Conservation (phyloP, 1,140 invertebrate genomes). For the Drosophila simulans region DNA sequence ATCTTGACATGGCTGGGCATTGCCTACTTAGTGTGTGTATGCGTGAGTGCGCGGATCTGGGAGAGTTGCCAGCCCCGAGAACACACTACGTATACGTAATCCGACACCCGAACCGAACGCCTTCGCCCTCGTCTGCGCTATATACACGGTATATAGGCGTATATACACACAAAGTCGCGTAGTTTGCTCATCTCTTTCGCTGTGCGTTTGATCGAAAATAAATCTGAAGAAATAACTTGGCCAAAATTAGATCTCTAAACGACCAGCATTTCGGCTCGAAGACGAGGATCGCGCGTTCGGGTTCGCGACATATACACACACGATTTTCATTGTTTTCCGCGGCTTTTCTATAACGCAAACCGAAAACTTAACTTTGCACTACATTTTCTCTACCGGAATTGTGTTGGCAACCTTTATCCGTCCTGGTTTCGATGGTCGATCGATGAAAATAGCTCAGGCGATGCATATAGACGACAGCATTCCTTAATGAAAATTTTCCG, state of each 20-base stretch:
- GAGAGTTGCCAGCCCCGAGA: constrained; percentile 54
- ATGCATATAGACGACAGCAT: constrained; percentile 34
- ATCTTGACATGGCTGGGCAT: constrained; percentile 65
- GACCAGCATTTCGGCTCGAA: constrained; percentile 29
- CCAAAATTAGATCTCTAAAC: constrained; percentile 75
- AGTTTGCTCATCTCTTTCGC: constrained; percentile 22
- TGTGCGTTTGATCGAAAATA: constrained; percentile 71
- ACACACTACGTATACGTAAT: constrained; percentile 73
- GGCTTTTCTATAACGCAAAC: constrained; percentile 16
- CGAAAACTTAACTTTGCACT: constrained; percentile 38
- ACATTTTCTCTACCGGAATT: constrained; percentile 15
- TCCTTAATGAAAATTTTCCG: constrained; percentile 54
- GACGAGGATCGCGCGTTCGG: constrained; percentile 30
- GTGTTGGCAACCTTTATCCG: background rate
- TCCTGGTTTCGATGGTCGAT: constrained; percentile 14
- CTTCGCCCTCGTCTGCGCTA: constrained; percentile 49
- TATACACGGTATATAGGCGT: constrained; percentile 32
- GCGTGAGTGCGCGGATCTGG: constrained; percentile 42
- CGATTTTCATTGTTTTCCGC: constrained; percentile 25
- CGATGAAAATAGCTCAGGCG: constrained; percentile 30
- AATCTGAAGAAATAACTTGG: constrained; percentile 74
- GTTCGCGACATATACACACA: constrained; percentile 42
- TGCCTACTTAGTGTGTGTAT: constrained; percentile 19
- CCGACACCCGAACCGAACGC: constrained; percentile 76
- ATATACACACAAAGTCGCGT: constrained; percentile 6